Percentiles rank a stretch among this genome's conserved stretches.
Evolutionary conservation across 2,797 vertebrate species (phyloP).

Genomic region (Bufotes viridis): DNA sequence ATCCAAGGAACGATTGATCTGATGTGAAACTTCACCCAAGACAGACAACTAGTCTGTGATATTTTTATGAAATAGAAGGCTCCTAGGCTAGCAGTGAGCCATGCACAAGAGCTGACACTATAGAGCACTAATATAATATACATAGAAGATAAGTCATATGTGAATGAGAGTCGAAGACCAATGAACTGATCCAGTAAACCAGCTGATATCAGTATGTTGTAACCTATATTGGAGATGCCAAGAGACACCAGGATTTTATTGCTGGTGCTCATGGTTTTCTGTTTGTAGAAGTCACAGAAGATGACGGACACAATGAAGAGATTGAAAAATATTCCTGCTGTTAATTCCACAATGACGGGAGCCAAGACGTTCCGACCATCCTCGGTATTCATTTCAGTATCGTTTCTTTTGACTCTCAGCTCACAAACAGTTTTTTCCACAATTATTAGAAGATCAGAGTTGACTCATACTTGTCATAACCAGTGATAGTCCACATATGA

Average conservation of each 20-base stretch:
- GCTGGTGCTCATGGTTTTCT: not conserved
- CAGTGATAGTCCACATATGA: not conserved
- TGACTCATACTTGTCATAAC: not conserved
- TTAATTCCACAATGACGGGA: not conserved
- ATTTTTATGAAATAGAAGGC: conserved; percentile 10
- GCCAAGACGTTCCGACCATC: not conserved
- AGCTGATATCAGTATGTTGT: not conserved
- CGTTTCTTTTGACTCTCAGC: not conserved
- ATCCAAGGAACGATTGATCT: not conserved
- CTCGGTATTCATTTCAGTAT: not conserved
- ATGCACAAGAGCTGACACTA: not conserved
- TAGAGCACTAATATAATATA: not conserved
- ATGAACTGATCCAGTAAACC: not conserved
- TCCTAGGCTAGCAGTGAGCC: not conserved
- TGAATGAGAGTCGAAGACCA: not conserved
- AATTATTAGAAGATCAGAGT: not conserved
- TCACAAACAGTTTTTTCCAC: not conserved
- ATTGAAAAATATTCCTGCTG: not conserved
- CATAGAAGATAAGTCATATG: not conserved
- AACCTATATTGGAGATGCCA: not conserved
- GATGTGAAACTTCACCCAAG: not conserved
- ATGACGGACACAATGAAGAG: not conserved
- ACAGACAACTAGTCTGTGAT: not conserved
- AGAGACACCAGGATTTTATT: not conserved
- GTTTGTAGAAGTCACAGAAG: not conserved